phyloP scores from a whole-genome alignment of 2,888 invertebrate species.

The Carcina quercana region DNA sequence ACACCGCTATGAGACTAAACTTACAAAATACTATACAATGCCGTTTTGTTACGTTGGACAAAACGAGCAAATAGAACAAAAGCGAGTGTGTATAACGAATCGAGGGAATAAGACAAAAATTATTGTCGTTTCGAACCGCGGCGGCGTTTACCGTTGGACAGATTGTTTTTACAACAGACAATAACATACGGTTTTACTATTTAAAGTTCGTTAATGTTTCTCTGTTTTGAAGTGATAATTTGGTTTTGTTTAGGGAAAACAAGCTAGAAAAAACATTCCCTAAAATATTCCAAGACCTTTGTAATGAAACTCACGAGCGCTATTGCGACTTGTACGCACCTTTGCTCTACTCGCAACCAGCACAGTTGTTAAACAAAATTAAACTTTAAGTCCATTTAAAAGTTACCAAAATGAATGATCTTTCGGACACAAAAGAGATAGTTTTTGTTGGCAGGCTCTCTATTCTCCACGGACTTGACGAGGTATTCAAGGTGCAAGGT shows the following conservation, averaged over 20 bases:
- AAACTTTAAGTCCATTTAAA: too few species aligned
- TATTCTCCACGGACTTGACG: slow-evolving; percentile 28
- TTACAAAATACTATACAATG: slow-evolving; percentile 42
- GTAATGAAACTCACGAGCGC: too few species aligned
- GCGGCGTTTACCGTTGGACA: slow-evolving; percentile 33
- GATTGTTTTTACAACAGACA: slow-evolving; percentile 37
- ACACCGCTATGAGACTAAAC: slow-evolving; percentile 51
- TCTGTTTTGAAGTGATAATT: slow-evolving; percentile 2
- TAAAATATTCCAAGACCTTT: too few species aligned
- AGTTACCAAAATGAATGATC: slow-evolving; percentile 11
- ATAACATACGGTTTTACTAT: slow-evolving; percentile 33
- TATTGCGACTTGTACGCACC: too few species aligned
- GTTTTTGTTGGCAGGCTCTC: slow-evolving; percentile 31
- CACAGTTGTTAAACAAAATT: too few species aligned
- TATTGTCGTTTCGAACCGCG: slow-evolving; percentile 17
- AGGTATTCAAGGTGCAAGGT: slow-evolving; percentile 38
- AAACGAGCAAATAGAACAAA: slow-evolving; percentile 21
- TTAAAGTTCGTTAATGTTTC: slow-evolving; percentile 21
- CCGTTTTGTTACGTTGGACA: slow-evolving; percentile 25
- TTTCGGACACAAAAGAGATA: slow-evolving; percentile 26
- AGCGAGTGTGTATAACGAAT: slow-evolving; percentile 34
- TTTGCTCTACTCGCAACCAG: too few species aligned
- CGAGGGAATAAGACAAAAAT: slow-evolving; percentile 19
- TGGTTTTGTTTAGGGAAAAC: slow-evolving; percentile 1
- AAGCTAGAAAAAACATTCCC: not conserved